Evolutionary conservation across 2,113 vertebrate species (phyloP), one percentile per base, ranked within the genome.

Genomic region (Hipposideros armiger): DNA sequence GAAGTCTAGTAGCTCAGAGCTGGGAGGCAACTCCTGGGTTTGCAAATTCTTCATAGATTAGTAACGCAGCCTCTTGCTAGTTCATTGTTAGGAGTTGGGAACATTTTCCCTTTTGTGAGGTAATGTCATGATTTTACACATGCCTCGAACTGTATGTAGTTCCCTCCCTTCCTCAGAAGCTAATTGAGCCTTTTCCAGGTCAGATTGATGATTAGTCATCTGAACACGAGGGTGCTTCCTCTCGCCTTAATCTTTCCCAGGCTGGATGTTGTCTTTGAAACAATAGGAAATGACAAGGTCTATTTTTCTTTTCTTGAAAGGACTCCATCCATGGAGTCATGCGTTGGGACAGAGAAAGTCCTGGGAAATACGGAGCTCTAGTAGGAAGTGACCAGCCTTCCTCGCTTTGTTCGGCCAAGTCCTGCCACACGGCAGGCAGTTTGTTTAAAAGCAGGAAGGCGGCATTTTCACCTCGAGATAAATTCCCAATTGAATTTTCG

Each of bases 311-410:
- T 91, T 96, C 98, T 97, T 91, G 88, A 91, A 95, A 98, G 96
- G 85, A 64, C 87, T 96, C 77, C 32, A 62, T 97, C 67, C 95
- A 32, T 64, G 91, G 94, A 96, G 1, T 3, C 89, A 40, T n/a
- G 69, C 52, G 4, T 3, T 94, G 82, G 92, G 96, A 87, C 4
- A 62, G 87, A 95, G 97, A 96, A 97, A 98, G 97, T 87, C 67
- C 67, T 78, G 67, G 83, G 85, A 96, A 85, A 82, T 26, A 92
- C 87, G 96, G 88, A 90, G 97, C 95, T 88, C 97, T 81, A 96
- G 36, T 94, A 98, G 99, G 99, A 99, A 99, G 98, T 98, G 97
- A 98, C 99, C 98, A 16, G 98, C 98, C 99, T 99, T 99, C 99
- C 99, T 99, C 96, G 98, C 98, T 99, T 99, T 99, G 99, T 99